Percentiles rank a stretch among this genome's conserved stretches.
Conservation (phyloP, 1,140 invertebrate species). For the Diprion similis region DNA sequence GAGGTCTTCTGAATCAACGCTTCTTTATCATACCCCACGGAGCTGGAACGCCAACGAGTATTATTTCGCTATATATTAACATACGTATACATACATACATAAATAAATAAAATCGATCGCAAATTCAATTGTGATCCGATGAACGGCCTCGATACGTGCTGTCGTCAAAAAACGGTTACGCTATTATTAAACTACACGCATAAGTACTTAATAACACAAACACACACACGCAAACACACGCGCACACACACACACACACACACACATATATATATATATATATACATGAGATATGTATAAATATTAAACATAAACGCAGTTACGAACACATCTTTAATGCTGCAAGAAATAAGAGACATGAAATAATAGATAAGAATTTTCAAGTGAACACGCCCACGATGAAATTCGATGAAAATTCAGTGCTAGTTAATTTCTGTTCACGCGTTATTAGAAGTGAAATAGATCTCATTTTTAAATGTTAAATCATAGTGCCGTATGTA, state of each 20-base stretch:
- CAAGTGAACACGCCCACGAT: background rate
- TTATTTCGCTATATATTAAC: slow-evolving; percentile 13
- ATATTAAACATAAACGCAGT: no score
- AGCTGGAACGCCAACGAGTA: slow-evolving; percentile 21
- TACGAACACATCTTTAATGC: no score
- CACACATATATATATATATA: no score
- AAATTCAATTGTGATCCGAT: slow-evolving; percentile 9
- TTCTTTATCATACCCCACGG: slow-evolving; percentile 14
- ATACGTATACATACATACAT: slow-evolving; percentile 22
- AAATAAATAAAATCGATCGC: slow-evolving; percentile 17
- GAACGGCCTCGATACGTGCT: slow-evolving; percentile 34
- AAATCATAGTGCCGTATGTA: slow-evolving; percentile 45
- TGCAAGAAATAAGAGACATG: background rate
- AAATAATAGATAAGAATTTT: background rate
- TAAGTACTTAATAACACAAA: background rate
- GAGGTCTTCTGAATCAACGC: slow-evolving; percentile 29
- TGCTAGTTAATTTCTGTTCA: slow-evolving; percentile 28
- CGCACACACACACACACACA: no score
- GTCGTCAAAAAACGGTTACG: background rate
- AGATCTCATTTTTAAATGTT: slow-evolving; percentile 50
- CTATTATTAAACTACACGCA: background rate
- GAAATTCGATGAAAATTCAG: background rate
- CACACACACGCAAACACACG: background rate
- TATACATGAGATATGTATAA: no score
- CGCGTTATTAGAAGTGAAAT: slow-evolving; percentile 41